phyloP scores from a whole-genome alignment of 2,113 vertebrate species.

The Phocoena sinus region DNA sequence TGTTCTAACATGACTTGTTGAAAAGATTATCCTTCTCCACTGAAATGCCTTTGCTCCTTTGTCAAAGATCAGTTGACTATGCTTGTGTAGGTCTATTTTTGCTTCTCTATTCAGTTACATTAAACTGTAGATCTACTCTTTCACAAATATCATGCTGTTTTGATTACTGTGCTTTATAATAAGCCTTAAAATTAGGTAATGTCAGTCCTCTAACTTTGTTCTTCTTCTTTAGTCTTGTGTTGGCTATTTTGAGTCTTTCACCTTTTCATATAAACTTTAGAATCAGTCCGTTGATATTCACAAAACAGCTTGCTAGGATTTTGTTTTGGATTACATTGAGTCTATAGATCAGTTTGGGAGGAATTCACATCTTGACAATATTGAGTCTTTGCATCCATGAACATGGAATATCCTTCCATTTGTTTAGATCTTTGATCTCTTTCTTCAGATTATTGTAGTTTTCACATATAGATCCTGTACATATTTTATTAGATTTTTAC shows the following conservation, averaged over 20 bases:
- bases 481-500: not conserved
- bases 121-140: not conserved
- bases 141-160: not conserved
- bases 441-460: not conserved
- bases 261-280: not conserved
- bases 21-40: not conserved
- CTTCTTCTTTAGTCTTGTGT: not conserved
- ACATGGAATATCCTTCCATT: not conserved
- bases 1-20: not conserved
- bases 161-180: not conserved
- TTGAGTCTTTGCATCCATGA: not conserved
- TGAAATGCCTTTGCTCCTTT: not conserved
- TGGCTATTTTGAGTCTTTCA: not conserved
- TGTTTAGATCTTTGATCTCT: not conserved
- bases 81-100: not conserved
- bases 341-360: not conserved
- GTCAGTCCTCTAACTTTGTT: not conserved
- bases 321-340: not conserved
- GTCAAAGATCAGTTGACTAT: not conserved
- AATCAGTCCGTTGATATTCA: not conserved
- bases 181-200: not conserved
- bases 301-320: not conserved
- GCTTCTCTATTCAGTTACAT: not conserved
- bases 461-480: not conserved
- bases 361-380: not conserved